phyloP scores from a whole-genome alignment of 2,113 vertebrate genomes.

The Antechinus stuartii region DNA sequence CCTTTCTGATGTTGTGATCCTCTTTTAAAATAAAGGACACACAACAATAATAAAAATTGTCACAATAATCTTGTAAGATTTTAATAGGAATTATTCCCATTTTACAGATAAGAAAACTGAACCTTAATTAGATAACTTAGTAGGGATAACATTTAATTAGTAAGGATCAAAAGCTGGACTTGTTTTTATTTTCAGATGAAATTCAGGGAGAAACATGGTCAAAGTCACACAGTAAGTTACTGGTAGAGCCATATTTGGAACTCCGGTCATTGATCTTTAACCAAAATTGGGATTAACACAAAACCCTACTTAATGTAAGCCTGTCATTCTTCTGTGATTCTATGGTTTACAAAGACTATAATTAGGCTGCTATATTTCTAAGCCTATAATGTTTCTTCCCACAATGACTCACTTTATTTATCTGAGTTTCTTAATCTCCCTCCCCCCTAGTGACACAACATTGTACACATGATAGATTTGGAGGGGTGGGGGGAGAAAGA shows the following conservation, averaged over 20 bases:
- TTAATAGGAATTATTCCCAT: not conserved
- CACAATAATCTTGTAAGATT: not conserved
- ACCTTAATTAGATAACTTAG: not conserved
- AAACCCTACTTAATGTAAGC: slow-evolving; percentile 5
- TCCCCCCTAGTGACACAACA: not conserved
- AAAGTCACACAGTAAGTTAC: not conserved
- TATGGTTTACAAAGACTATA: slow-evolving; percentile 23
- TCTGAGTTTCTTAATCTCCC: not conserved
- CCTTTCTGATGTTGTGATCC: too few species aligned
- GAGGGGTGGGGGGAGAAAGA: not conserved
- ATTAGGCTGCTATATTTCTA: slow-evolving; percentile 32
- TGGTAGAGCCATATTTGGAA: not conserved
- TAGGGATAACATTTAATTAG: not conserved
- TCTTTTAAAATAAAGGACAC: too few species aligned
- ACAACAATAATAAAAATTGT: not conserved
- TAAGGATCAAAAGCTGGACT: not conserved
- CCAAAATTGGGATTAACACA: not conserved
- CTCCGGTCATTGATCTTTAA: slow-evolving; percentile 2
- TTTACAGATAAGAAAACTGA: not conserved
- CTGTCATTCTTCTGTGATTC: slow-evolving; percentile 1
- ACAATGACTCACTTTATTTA: slow-evolving; percentile 25
- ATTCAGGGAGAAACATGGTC: not conserved
- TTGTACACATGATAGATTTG: slow-evolving; percentile 2
- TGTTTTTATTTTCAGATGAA: not conserved
- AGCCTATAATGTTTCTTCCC: slow-evolving; percentile 1